Evolutionary conservation across 1,140 invertebrate species (phyloP).

Genomic region (Stratiolaelaps scimitus): DNA sequence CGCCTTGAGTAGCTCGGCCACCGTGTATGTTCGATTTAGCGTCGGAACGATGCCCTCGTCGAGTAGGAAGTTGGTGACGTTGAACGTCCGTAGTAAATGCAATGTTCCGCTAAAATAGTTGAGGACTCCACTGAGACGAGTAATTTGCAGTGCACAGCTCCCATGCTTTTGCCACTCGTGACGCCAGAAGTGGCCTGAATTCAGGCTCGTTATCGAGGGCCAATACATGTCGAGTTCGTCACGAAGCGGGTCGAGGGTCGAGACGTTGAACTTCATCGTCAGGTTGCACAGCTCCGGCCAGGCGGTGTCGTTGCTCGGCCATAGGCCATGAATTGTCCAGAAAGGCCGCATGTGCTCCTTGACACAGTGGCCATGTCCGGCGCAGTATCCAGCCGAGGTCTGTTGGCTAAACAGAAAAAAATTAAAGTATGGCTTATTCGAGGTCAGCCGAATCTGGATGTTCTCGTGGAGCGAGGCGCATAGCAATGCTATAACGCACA

Average conservation of each 20-base stretch:
- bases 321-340: conserved; percentile 19
- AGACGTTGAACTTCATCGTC: conserved; percentile 9
- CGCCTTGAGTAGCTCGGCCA: neutral
- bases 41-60: neutral
- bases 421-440: neutral
- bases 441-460: neutral
- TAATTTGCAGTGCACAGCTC: neutral
- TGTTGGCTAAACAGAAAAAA: conserved; percentile 5
- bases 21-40: neutral
- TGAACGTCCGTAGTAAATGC: neutral
- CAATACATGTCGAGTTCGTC: neutral
- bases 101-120: neutral
- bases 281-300: conserved; percentile 15
- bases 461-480: neutral
- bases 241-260: neutral
- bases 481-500: neutral
- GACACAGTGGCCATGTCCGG: conserved; percentile 1
- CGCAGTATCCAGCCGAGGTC: conserved; percentile 4
- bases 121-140: neutral
- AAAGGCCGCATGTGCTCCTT: conserved; percentile 4
- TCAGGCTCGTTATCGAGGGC: conserved; percentile 3
- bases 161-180: conserved; percentile 24
- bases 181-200: neutral
- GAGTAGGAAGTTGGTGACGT: conserved; percentile 5
- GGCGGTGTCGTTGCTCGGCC: neutral